Conservation (phyloP, 2,888 invertebrate species). For the Allygus modestus region DNA sequence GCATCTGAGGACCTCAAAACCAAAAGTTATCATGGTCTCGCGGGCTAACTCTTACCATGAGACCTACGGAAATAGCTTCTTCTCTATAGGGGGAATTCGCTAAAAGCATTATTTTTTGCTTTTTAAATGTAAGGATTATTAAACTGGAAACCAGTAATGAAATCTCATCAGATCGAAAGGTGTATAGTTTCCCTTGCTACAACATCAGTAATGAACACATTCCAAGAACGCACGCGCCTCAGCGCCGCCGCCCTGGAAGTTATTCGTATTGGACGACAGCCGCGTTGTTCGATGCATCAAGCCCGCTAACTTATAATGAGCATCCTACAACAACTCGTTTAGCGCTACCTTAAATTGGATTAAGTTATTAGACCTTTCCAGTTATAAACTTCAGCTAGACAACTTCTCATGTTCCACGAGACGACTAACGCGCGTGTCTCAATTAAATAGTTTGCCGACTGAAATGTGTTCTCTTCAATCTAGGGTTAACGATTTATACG, state of each 20-base stretch:
- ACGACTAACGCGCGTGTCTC: too few relatives aligned
- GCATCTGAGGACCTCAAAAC: too few relatives aligned
- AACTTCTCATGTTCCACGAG: background rate
- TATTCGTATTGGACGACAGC: background rate
- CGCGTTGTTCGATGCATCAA: background rate
- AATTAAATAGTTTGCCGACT: background rate
- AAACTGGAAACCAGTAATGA: too few relatives aligned
- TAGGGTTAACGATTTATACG: too few relatives aligned
- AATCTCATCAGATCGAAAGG: too few relatives aligned
- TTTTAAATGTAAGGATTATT: too few relatives aligned
- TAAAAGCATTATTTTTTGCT: too few relatives aligned
- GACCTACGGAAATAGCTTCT: too few relatives aligned
- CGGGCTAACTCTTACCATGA: too few relatives aligned
- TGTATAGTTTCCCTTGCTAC: too few relatives aligned
- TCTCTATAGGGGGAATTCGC: too few relatives aligned
- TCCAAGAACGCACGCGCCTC: background rate
- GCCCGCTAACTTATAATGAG: background rate
- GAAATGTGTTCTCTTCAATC: background rate
- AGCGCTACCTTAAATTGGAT: slow-evolving; percentile 10
- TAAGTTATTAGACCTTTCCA: background rate
- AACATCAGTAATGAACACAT: background rate
- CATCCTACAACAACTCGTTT: background rate
- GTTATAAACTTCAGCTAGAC: background rate
- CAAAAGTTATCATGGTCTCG: too few relatives aligned
- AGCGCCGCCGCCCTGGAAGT: background rate